Evolutionary conservation across 2,113 vertebrate species (phyloP), one percentile per base, ranked within the genome.

Genomic region (Alaudala cheleensis): DNA sequence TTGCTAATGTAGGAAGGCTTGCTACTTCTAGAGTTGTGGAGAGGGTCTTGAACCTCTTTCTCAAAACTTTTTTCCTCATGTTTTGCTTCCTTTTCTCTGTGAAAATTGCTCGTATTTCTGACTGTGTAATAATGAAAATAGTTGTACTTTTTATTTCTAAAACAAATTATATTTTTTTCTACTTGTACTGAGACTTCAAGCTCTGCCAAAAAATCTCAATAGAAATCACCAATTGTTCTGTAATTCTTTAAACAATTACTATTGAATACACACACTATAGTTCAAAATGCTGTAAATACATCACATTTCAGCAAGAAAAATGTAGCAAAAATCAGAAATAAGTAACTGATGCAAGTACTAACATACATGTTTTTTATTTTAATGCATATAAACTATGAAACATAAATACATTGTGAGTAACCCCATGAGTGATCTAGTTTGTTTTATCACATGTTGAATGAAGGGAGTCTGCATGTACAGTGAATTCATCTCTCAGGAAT

Each of bases 201-300:
- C 87, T 93, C 77, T 96, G 85, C 86, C 79, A 97, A 95, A 94
- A 94, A 92, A 60, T 83, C 53, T 86, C 87, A 94, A 94, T 89
- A 86, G 65, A 93, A 95, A 80, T 94, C 87, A 87, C 92, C 91
- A 93, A 93, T 86, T 95, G 74, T 95, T 97, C 88, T 95, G 67
- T 89, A 93, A 89, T 70, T 96, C 71, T 93, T 97, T 91, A 86
- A 85, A 80, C 76, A 92, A 87, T 95, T 95, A 83, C 81, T 70
- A 78, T 66, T 93, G 88, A 93, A 88, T 92, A 74, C 72, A 86
- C 91, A 86, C 45, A 88, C 45, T 53, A 6, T 62, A 54, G 60
- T 91, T 95, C 92, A 94, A 96, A 96, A 92, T 61, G 25, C 53
- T 65, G 57, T 87, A 82, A 94, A 92, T 81, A 66, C 54, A 25